phyloP scores from a whole-genome alignment of 2,797 vertebrate genomes.

The Xiphophorus birchmanni region DNA sequence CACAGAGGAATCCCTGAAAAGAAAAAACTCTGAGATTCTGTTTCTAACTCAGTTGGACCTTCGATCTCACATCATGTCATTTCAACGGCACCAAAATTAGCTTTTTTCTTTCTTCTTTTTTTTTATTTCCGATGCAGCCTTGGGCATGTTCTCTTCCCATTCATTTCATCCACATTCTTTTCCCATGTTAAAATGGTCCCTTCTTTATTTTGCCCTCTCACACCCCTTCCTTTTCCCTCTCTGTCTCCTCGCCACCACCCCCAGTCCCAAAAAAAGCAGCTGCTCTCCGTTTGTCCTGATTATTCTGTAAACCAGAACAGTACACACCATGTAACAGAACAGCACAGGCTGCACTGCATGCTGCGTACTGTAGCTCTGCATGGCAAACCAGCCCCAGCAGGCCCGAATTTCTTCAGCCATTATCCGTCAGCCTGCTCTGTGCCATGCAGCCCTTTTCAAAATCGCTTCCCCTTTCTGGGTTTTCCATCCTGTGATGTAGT shows the following conservation, averaged over 20 bases:
- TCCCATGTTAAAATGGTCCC: slow-evolving; percentile 48
- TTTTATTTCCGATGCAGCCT: slow-evolving; percentile 32
- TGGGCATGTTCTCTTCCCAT: slow-evolving; percentile 62
- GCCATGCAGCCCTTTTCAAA: slow-evolving; percentile 33
- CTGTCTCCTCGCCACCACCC: slow-evolving; percentile 4
- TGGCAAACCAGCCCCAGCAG: slow-evolving; percentile 75
- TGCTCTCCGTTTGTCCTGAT: slow-evolving; percentile 75
- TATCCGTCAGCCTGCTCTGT: slow-evolving; percentile 54
- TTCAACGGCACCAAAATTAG: slow-evolving; percentile 2
- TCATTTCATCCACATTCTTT: slow-evolving; percentile 66
- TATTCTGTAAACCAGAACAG: slow-evolving; percentile 66
- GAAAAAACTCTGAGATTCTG: not conserved
- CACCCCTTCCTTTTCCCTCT: slow-evolving; percentile 16
- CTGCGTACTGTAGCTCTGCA: slow-evolving; percentile 58
- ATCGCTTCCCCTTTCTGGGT: slow-evolving; percentile 41
- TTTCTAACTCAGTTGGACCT: slow-evolving; percentile 30
- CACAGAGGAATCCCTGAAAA: slow-evolving; percentile 1
- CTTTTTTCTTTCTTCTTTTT: not conserved
- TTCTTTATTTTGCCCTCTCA: slow-evolving; percentile 34
- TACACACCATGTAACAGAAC: slow-evolving; percentile 56
- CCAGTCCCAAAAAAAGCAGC: slow-evolving; percentile 50
- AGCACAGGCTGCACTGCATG: slow-evolving; percentile 52
- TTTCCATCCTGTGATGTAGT: slow-evolving; percentile 3
- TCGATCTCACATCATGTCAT: slow-evolving; percentile 4
- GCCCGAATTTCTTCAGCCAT: slow-evolving; percentile 66